Conservation (phyloP, 2,113 vertebrate species). For the Monopterus albus region DNA sequence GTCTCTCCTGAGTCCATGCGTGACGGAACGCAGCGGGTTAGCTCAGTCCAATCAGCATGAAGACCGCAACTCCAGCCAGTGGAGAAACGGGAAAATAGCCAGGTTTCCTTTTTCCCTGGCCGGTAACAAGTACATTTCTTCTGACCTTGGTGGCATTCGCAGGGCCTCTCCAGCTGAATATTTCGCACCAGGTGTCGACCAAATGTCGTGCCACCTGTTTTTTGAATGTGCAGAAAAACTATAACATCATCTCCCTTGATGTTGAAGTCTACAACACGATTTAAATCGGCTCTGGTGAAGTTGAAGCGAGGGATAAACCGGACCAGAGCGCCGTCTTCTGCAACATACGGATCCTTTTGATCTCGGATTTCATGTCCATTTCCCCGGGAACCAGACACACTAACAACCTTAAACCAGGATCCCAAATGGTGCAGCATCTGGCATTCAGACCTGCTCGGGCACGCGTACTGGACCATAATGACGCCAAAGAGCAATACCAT, state of each 20-base stretch:
- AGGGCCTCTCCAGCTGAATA: conserved; percentile 95
- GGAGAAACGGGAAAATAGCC: conserved; percentile 91
- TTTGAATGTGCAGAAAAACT: conserved; percentile 88
- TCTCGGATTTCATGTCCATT: conserved; percentile 28
- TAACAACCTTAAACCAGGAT: conserved; percentile 67
- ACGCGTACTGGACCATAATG: conserved; percentile 94
- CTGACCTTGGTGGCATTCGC: conserved; percentile 94
- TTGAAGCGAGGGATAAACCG: conserved; percentile 92
- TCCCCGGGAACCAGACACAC: conserved; percentile 35
- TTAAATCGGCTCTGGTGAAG: conserved; percentile 88
- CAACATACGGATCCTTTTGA: conserved; percentile 89
- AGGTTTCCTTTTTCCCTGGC: conserved; percentile 94
- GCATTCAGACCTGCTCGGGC: conserved; percentile 92
- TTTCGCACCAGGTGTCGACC: conserved; percentile 93
- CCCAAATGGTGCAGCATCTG: conserved; percentile 86
- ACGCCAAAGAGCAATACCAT: conserved; percentile 91
- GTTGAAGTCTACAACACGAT: conserved; percentile 89
- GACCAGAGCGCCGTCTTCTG: conserved; percentile 89
- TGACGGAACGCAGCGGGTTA: conserved; percentile 89
- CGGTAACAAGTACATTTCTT: conserved; percentile 97
- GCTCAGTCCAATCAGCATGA: conserved; percentile 89
- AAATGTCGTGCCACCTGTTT: conserved; percentile 91
- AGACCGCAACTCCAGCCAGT: conserved; percentile 90
- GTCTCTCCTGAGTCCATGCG: conserved; percentile 86
- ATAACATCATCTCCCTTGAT: conserved; percentile 94